Conservation (phyloP, 2,888 invertebrate genomes). For the Urechis unicinctus region DNA sequence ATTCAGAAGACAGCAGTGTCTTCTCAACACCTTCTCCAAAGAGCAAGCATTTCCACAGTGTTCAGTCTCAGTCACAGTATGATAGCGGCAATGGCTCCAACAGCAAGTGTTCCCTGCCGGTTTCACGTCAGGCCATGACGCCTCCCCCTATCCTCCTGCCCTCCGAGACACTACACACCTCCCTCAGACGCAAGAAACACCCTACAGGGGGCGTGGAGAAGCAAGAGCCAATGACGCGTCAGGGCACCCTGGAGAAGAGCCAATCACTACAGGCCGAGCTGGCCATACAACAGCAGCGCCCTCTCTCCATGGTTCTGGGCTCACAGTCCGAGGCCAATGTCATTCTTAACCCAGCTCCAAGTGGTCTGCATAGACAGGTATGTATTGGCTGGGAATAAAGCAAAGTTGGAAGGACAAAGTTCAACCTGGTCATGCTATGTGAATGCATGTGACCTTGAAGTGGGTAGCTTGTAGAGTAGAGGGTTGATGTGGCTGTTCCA, state of each 20-base stretch:
- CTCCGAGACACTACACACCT: slow-evolving; percentile 54
- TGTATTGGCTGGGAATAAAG: slow-evolving; percentile 2
- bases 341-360: slow-evolving; percentile 37
- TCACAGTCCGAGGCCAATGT: slow-evolving; percentile 45
- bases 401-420: neutral
- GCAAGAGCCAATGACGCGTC: slow-evolving; percentile 26
- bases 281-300: slow-evolving; percentile 40
- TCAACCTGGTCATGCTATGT: too few species aligned
- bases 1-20: slow-evolving; percentile 33
- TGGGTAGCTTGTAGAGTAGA: too few species aligned
- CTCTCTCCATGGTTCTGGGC: slow-evolving; percentile 47
- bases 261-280: slow-evolving; percentile 49
- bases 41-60: slow-evolving; percentile 16
- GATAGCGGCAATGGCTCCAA: too few species aligned
- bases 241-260: slow-evolving; percentile 53
- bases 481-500: too few species aligned
- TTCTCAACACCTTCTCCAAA: slow-evolving; percentile 32
- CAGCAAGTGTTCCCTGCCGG: too few species aligned
- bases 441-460: too few species aligned
- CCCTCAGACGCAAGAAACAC: slow-evolving; percentile 53
- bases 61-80: too few species aligned
- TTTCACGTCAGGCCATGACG: slow-evolving; percentile 8
- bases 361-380: slow-evolving; percentile 44
- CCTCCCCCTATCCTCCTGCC: slow-evolving; percentile 20
- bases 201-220: slow-evolving; percentile 12